phyloP scores from a whole-genome alignment of 2,113 vertebrate species.

The Cavia porcellus region DNA sequence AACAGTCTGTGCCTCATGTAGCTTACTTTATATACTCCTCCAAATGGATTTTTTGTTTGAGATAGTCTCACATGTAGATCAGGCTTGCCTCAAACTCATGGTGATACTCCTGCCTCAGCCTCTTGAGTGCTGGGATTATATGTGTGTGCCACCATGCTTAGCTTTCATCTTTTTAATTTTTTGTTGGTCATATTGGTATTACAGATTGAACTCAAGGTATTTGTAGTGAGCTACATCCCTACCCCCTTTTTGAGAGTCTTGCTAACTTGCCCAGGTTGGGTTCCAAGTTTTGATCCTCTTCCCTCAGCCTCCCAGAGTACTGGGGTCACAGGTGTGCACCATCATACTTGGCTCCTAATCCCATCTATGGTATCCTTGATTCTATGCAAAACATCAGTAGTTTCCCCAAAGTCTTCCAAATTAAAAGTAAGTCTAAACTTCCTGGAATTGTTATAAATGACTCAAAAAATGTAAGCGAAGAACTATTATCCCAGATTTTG shows the following conservation, averaged over 20 bases:
- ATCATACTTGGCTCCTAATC: background rate
- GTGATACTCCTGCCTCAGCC: background rate
- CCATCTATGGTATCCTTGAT: conserved; percentile 1
- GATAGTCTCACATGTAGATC: background rate
- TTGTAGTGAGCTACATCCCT: background rate
- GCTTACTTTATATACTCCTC: background rate
- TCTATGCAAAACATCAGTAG: conserved; percentile 9
- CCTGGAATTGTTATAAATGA: conserved; percentile 29
- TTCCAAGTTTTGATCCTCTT: background rate
- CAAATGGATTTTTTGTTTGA: background rate
- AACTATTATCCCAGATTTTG: background rate
- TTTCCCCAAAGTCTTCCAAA: conserved; percentile 31
- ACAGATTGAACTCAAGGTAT: background rate
- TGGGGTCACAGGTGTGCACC: background rate
- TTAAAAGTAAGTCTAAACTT: conserved; percentile 53
- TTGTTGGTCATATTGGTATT: background rate
- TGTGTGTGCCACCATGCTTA: background rate
- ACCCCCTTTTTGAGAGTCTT: background rate
- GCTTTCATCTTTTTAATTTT: background rate
- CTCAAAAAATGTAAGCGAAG: conserved; percentile 24
- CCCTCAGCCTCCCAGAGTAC: background rate
- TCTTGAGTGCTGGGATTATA: background rate
- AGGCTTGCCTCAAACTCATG: background rate
- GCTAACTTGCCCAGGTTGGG: background rate
- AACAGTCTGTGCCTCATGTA: background rate